A percentile compares a stretch with the other conserved stretches of the same genome.
Evolutionary conservation across 2,888 invertebrate genomes (phyloP).

Genomic region (Caenorhabditis sp.): DNA sequence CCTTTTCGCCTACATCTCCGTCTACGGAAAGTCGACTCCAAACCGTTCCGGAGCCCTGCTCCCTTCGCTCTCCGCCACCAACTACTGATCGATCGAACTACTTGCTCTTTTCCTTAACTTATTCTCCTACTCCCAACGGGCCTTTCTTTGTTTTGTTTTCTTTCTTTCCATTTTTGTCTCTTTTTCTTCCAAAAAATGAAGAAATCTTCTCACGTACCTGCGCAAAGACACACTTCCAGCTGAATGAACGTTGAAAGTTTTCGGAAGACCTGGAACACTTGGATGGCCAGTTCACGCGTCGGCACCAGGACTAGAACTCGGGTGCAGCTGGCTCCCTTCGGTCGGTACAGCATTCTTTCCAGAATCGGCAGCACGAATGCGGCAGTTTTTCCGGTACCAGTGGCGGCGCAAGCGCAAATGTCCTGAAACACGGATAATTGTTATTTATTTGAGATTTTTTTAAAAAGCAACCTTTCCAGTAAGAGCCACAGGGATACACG

Average conservation of each 20-base stretch:
- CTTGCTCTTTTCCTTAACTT: neutral
- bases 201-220: constrained; percentile 74
- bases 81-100: constrained; percentile 60
- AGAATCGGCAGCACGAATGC: constrained; percentile 98
- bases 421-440: constrained; percentile 85
- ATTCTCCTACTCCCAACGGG: constrained; percentile 36
- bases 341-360: constrained; percentile 93
- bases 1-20: constrained; percentile 78
- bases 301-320: constrained; percentile 95
- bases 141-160: constrained; percentile 11
- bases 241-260: constrained; percentile 92
- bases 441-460: too few relatives aligned
- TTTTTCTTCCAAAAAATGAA: constrained; percentile 4
- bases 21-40: constrained; percentile 79
- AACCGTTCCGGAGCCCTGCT: constrained; percentile 78
- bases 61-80: constrained; percentile 75
- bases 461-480: constrained; percentile 87
- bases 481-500: constrained; percentile 95
- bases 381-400: constrained; percentile 95
- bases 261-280: constrained; percentile 95
- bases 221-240: constrained; percentile 83
- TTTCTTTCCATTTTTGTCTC: neutral
- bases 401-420: constrained; percentile 98
- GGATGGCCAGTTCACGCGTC: constrained; percentile 97
- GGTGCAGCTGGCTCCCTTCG: constrained; percentile 86